These are phyloP conservation scores for Drosophila ohnishii DNA, from an alignment of 1,140 invertebrate species.

Conservation along the genomic window DNA sequence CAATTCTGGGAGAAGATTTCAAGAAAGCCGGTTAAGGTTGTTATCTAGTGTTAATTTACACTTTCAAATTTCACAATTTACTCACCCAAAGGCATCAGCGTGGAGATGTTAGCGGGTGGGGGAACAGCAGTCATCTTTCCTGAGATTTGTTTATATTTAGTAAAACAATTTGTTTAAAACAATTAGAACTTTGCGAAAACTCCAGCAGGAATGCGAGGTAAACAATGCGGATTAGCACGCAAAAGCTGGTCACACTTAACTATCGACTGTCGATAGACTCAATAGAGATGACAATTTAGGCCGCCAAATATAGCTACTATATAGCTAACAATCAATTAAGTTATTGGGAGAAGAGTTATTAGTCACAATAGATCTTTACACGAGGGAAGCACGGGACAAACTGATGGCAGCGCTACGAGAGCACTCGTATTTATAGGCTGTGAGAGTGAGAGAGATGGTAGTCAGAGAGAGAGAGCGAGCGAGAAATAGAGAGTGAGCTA, in stretches of 20 bases:
- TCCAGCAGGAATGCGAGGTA: conserved; percentile 23
- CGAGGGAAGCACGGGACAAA: background rate
- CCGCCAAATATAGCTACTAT: background rate
- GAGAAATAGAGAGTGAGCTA: background rate
- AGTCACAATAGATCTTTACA: background rate
- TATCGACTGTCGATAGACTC: background rate
- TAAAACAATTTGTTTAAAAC: conserved; percentile 8
- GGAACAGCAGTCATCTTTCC: conserved; percentile 74
- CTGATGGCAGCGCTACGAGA: background rate
- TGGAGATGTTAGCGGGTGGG: conserved; percentile 87
- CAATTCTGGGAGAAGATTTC: conserved; percentile 87
- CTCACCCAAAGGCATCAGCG: conserved; percentile 88
- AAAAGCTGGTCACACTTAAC: conserved; percentile 13
- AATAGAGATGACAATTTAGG: background rate
- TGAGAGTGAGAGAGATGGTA: background rate
- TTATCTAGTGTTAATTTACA: background rate
- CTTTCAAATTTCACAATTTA: background rate
- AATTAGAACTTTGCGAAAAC: conserved; percentile 13
- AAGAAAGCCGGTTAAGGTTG: conserved; percentile 17
- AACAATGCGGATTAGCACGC: conserved; percentile 21
- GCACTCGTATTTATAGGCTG: background rate
- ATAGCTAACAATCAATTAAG: background rate
- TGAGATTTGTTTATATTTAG: conserved; percentile 7
- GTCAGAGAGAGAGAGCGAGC: no score
- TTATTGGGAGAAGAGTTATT: background rate